A percentile compares a stretch with the other conserved stretches of the same genome.
Evolutionary conservation across 2,113 vertebrate genomes (phyloP).

Genomic region (Perca flavescens): DNA sequence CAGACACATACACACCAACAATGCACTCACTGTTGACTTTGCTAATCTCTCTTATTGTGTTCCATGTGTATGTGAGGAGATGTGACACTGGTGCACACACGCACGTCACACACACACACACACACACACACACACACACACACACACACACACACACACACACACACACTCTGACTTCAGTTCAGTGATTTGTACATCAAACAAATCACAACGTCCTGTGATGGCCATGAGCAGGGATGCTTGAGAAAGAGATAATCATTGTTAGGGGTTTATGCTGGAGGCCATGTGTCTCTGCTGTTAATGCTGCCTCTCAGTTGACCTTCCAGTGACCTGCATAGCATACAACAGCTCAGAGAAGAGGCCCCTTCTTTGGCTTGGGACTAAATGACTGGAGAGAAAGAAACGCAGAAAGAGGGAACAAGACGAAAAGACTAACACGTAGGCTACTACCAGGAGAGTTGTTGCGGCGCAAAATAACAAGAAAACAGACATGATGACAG

Average conservation of each 20-base stretch:
- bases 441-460: slow-evolving; percentile 23
- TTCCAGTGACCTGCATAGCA: slow-evolving; percentile 51
- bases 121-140: slow-evolving; percentile 11
- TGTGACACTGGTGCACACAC: slow-evolving; percentile 4
- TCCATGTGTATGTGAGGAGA: slow-evolving; percentile 14
- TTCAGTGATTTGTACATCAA: not conserved
- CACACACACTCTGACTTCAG: slow-evolving; percentile 5
- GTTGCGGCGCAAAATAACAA: slow-evolving; percentile 3
- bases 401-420: slow-evolving; percentile 36
- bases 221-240: slow-evolving; percentile 10
- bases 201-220: slow-evolving; percentile 30
- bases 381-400: slow-evolving; percentile 40
- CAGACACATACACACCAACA: slow-evolving; percentile 3
- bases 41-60: slow-evolving; percentile 12
- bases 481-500: slow-evolving; percentile 46
- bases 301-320: slow-evolving; percentile 56
- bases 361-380: slow-evolving; percentile 36
- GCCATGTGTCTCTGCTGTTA: slow-evolving; percentile 52
- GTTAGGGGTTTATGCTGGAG: slow-evolving; percentile 33
- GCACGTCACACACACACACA: not conserved
- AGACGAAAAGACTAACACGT: slow-evolving; percentile 27
- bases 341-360: slow-evolving; percentile 37
- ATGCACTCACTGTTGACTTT: not conserved
- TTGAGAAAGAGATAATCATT: slow-evolving; percentile 39
- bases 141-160: not conserved